These are phyloP conservation scores for Pheosia tremula DNA, from an alignment of 2,888 invertebrate species.

Conservation along the genomic window DNA sequence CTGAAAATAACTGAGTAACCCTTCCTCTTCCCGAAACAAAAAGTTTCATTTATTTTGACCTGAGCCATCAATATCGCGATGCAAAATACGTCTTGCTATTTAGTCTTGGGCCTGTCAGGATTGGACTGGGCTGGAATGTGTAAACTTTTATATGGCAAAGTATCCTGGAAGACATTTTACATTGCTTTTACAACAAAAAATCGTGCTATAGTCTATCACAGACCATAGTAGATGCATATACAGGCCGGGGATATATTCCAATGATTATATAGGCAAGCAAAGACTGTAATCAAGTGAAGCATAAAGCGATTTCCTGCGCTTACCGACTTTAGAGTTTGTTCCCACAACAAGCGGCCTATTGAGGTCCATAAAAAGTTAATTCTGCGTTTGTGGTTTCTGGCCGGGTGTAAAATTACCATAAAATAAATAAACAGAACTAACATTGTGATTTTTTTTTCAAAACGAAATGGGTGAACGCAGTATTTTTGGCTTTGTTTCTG, in stretches of 20 bases:
- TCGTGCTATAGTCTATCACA: no score
- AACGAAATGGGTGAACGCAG: background rate
- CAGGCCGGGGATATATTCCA: background rate
- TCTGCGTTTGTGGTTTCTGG: slow-evolving; percentile 57
- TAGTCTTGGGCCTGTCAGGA: no score
- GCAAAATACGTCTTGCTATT: no score
- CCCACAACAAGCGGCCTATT: slow-evolving; percentile 50
- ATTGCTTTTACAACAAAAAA: no score
- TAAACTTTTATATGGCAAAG: no score
- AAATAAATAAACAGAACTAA: slow-evolving; percentile 26
- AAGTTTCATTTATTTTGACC: no score
- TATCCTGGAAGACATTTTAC: no score
- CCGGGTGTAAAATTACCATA: slow-evolving; percentile 31
- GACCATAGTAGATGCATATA: no score
- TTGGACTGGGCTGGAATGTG: no score
- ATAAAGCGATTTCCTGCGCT: slow-evolving; percentile 73
- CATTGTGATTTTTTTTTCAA: slow-evolving; percentile 9
- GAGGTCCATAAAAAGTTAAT: slow-evolving; percentile 54
- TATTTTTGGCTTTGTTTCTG: background rate
- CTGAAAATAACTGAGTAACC: no score
- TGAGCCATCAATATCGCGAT: no score
- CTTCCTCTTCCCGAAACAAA: no score
- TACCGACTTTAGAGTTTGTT: slow-evolving; percentile 44
- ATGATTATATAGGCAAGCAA: background rate
- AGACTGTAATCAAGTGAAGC: slow-evolving; percentile 54